Evolutionary conservation across 2,888 invertebrate genomes (phyloP).

Genomic region (Athripsodes cinereus): DNA sequence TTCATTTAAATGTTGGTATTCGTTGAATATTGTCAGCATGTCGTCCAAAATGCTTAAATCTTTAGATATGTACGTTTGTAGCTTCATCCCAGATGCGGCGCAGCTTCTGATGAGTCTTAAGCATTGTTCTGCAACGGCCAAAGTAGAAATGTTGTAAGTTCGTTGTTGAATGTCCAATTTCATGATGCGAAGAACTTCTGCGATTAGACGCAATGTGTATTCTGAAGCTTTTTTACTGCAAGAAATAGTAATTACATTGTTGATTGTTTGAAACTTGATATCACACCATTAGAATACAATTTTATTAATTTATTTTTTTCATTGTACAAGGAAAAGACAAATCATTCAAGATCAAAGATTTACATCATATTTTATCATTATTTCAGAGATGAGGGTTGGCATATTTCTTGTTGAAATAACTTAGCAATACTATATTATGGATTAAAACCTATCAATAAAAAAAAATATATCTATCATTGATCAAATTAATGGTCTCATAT

Average conservation of each 20-base stretch:
- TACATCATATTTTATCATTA: too few relatives aligned
- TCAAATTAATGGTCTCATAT: too few relatives aligned
- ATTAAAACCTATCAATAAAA: too few relatives aligned
- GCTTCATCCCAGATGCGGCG: constrained; percentile 47
- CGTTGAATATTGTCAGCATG: constrained; percentile 45
- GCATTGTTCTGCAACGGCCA: constrained; percentile 49
- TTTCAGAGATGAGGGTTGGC: too few relatives aligned
- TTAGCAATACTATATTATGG: too few relatives aligned
- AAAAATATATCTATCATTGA: too few relatives aligned
- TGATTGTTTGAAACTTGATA: too few relatives aligned
- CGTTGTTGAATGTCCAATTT: constrained; percentile 46
- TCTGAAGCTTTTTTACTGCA: constrained; percentile 49
- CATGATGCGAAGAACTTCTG: constrained; percentile 49
- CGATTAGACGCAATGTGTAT: constrained; percentile 46
- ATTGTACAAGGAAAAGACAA: neutral
- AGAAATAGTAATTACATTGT: constrained; percentile 26
- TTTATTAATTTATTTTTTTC: neutral
- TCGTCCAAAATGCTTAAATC: constrained; percentile 47
- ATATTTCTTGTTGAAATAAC: too few relatives aligned
- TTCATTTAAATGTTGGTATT: constrained; percentile 43
- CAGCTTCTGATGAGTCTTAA: constrained; percentile 49
- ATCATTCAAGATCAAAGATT: too few relatives aligned
- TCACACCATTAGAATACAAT: too few relatives aligned
- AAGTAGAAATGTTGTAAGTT: constrained; percentile 45
- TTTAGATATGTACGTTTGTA: constrained; percentile 50